A percentile compares a stretch with the other conserved stretches of the same genome.
These are phyloP conservation scores for Protobothrops mucrosquamatus DNA, from an alignment of 2,113 vertebrate species.

Conservation along the genomic window DNA sequence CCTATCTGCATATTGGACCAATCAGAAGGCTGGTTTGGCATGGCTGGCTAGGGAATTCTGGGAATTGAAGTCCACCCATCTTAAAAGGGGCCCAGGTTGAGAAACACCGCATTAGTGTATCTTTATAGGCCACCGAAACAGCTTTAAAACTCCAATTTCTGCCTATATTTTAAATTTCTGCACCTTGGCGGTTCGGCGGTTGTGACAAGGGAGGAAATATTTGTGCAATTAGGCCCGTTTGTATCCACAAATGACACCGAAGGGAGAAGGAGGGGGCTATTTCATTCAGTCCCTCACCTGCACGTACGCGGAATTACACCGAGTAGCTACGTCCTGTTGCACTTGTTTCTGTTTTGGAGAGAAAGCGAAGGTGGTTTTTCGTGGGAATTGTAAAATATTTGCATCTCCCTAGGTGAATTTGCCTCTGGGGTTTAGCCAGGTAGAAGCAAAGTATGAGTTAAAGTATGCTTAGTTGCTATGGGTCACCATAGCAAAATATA, in stretches of 20 bases:
- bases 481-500: background rate
- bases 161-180: background rate
- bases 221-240: background rate
- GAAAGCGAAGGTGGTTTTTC: background rate
- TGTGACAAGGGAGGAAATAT: background rate
- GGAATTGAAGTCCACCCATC: background rate
- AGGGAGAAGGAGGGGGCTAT: background rate
- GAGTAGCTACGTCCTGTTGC: background rate
- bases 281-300: background rate
- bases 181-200: background rate
- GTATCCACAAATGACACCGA: background rate
- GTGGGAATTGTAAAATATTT: background rate
- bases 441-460: background rate
- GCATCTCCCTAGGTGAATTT: background rate
- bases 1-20: background rate
- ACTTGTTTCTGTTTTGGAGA: background rate
- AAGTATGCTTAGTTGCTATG: background rate
- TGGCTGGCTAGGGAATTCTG: background rate
- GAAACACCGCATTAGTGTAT: background rate
- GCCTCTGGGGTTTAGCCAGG: background rate
- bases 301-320: background rate
- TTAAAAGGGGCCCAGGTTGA: background rate
- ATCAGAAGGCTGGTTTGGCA: background rate
- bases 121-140: background rate
- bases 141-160: background rate